These are phyloP conservation scores for Seira ritae DNA, from an alignment of 2,888 invertebrate species.

Conservation along the genomic window DNA sequence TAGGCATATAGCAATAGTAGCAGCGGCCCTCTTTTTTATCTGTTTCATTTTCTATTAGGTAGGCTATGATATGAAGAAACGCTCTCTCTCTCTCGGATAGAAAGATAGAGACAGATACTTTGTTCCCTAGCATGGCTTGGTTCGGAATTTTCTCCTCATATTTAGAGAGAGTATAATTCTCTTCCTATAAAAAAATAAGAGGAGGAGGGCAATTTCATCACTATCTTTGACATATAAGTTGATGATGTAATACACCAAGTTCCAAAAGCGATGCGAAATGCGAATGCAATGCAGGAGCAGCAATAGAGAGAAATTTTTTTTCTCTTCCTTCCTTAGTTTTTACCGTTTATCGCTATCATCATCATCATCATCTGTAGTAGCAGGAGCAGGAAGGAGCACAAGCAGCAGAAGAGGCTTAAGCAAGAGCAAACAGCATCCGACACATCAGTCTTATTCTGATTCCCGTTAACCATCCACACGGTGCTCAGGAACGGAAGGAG, in stretches of 20 bases:
- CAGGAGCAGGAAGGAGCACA: slow-evolving; percentile 2
- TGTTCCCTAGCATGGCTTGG: slow-evolving; percentile 24
- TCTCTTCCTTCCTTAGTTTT: slow-evolving; percentile 4
- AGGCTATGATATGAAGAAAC: too few species aligned
- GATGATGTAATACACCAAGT: slow-evolving; percentile 59
- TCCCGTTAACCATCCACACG: slow-evolving; percentile 35
- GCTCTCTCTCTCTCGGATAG: neutral
- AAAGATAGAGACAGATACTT: neutral
- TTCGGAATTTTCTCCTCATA: slow-evolving; percentile 37
- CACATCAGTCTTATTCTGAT: slow-evolving; percentile 44
- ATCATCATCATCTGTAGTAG: slow-evolving; percentile 16
- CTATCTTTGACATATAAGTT: slow-evolving; percentile 59
- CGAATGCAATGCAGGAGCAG: neutral
- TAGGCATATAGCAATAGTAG: too few species aligned
- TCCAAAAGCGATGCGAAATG: slow-evolving; percentile 48
- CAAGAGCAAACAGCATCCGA: slow-evolving; percentile 22
- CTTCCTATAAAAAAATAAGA: slow-evolving; percentile 31
- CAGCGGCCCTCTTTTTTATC: too few species aligned
- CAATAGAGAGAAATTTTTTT: neutral
- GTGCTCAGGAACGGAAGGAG: slow-evolving; percentile 29
- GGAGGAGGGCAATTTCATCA: slow-evolving; percentile 57
- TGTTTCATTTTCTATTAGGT: too few species aligned
- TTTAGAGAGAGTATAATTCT: slow-evolving; percentile 27
- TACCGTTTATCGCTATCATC: slow-evolving; percentile 53
- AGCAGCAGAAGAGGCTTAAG: slow-evolving; percentile 18